A percentile compares a stretch with the other conserved stretches of the same genome.
Conservation (phyloP, 2,797 vertebrate species). For the Novumbra hubbsi region DNA sequence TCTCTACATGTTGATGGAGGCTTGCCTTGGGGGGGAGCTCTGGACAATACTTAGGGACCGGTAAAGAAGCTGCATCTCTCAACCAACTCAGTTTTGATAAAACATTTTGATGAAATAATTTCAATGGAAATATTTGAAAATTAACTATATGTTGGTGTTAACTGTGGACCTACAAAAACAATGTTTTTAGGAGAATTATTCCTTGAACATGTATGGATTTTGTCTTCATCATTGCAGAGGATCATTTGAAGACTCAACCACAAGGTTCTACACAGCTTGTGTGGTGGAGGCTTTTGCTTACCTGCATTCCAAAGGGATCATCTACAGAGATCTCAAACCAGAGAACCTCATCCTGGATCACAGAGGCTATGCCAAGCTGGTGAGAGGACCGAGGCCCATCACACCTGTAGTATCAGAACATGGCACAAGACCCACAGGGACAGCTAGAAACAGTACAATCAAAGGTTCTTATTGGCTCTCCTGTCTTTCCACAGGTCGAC, state of each 20-base stretch:
- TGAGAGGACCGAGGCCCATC: conserved; percentile 59
- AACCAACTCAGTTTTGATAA: background rate
- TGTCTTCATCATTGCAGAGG: conserved; percentile 73
- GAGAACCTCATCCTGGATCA: conserved; percentile 97
- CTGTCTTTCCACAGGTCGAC: conserved; percentile 80
- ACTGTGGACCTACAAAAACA: no score
- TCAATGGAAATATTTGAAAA: no score
- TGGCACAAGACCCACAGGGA: background rate
- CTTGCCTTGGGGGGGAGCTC: conserved; percentile 94
- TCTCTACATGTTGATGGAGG: conserved; percentile 98
- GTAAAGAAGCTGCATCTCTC: conserved; percentile 57
- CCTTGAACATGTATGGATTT: no score
- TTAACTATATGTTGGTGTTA: no score
- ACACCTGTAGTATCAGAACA: background rate
- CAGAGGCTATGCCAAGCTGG: conserved; percentile 94
- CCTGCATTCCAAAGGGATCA: conserved; percentile 97
- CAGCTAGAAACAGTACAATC: background rate
- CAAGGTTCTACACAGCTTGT: conserved; percentile 94
- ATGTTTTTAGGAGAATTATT: no score
- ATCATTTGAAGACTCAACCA: conserved; percentile 94
- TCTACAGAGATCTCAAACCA: conserved; percentile 97
- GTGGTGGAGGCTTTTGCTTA: conserved; percentile 96
- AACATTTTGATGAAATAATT: background rate
- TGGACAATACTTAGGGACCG: conserved; percentile 99
- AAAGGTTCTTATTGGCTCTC: background rate